phyloP scores from a whole-genome alignment of 1,140 invertebrate genomes.

The Carposina sasakii region DNA sequence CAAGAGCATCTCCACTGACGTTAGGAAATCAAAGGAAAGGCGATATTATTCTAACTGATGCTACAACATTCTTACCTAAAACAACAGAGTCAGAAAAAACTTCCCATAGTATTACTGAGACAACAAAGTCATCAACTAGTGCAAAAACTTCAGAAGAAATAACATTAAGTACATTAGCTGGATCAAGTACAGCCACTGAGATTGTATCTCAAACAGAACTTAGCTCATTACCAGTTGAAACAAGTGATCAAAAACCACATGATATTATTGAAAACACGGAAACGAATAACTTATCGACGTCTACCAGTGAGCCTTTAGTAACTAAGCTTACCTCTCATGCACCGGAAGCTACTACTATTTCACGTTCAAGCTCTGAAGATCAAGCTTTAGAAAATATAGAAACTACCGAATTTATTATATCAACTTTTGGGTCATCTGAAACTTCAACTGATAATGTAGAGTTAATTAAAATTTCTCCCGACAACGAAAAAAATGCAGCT shows the following conservation, averaged over 20 bases:
- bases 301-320: constrained; percentile 25
- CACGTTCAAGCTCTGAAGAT: constrained; percentile 26
- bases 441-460: constrained; percentile 45
- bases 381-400: constrained; percentile 46
- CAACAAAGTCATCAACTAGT: constrained; percentile 9
- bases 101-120: constrained; percentile 4
- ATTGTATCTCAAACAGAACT: constrained; percentile 51
- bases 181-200: constrained; percentile 45
- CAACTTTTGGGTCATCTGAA: constrained; percentile 48
- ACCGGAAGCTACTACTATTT: constrained; percentile 34
- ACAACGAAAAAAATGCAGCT: constrained; percentile 47
- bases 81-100: constrained; percentile 11
- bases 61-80: constrained; percentile 12
- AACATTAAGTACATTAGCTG: constrained; percentile 36
- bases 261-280: constrained; percentile 38
- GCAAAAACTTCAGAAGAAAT: constrained; percentile 23
- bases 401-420: constrained; percentile 53
- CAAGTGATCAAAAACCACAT: constrained; percentile 63
- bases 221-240: constrained; percentile 59
- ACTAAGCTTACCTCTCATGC: constrained; percentile 25
- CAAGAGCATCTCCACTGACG: no score
- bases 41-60: not conserved
- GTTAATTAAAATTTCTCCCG: constrained; percentile 49
- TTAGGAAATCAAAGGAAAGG: no score
- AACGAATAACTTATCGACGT: constrained; percentile 34